These are phyloP conservation scores for Hirudo medicinalis DNA, from an alignment of 1,140 invertebrate species.

Conservation along the genomic window DNA sequence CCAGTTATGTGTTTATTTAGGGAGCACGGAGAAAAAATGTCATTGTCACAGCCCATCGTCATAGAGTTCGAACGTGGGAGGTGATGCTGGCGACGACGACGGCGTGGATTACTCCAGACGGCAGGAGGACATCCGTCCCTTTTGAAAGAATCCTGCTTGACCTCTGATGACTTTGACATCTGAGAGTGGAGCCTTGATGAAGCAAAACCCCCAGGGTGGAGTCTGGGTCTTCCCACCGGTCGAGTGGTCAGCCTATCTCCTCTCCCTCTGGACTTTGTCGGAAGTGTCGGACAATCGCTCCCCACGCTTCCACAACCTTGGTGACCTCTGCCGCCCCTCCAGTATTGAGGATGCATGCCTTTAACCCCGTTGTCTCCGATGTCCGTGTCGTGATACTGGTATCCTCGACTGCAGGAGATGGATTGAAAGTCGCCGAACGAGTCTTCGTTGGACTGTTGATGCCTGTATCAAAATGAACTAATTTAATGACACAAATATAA, in stretches of 20 bases:
- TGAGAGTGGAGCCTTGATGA: background rate
- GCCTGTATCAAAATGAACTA: too few species aligned
- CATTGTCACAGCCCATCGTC: too few species aligned
- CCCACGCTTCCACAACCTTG: background rate
- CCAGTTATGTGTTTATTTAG: background rate
- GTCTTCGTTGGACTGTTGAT: too few species aligned
- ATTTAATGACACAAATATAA: too few species aligned
- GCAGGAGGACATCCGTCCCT: background rate
- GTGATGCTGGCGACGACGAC: background rate
- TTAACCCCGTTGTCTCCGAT: too few species aligned
- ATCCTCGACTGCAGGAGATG: too few species aligned
- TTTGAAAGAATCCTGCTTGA: background rate
- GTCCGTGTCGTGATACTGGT: too few species aligned
- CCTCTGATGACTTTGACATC: background rate
- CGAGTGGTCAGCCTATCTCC: background rate
- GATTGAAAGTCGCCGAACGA: too few species aligned
- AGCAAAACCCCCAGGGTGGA: constrained; percentile 2
- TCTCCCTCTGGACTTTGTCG: background rate
- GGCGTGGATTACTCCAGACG: background rate
- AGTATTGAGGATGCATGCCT: too few species aligned
- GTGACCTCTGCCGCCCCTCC: background rate
- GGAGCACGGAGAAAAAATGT: too few species aligned
- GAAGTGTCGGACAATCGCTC: background rate
- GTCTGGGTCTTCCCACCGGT: background rate
- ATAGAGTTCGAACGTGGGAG: background rate